These are phyloP conservation scores for Choloepus didactylus DNA, from an alignment of 2,797 vertebrate species.

Conservation along the genomic window DNA sequence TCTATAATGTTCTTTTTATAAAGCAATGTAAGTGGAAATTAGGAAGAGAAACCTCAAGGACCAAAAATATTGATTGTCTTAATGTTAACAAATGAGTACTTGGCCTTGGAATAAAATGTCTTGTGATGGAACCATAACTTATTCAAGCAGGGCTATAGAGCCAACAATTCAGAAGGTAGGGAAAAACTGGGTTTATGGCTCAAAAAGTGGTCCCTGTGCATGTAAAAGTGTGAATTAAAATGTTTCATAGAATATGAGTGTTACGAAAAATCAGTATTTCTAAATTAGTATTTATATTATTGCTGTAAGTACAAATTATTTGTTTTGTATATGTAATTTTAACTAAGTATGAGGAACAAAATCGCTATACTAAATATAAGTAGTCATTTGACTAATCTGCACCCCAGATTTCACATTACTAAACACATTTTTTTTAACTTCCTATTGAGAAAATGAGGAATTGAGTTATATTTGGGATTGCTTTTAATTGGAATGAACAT, in stretches of 20 bases:
- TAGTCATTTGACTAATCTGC: slow-evolving; percentile 1
- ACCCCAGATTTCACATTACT: not conserved
- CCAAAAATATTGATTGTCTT: not conserved
- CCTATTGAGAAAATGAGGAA: not conserved
- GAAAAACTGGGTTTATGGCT: not conserved
- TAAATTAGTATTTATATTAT: not conserved
- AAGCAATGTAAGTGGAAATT: not conserved
- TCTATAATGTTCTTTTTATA: not conserved
- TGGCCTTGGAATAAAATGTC: not conserved
- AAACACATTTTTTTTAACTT: not conserved
- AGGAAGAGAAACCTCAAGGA: not conserved
- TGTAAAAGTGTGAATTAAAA: not conserved
- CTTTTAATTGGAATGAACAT: not conserved
- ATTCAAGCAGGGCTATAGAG: not conserved
- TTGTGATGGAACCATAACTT: not conserved
- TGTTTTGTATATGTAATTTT: not conserved
- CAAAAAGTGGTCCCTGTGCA: not conserved
- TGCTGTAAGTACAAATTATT: not conserved
- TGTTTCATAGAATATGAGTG: not conserved
- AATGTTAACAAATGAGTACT: not conserved
- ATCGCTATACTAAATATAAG: not conserved
- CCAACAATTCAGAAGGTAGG: not conserved
- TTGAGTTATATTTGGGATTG: not conserved
- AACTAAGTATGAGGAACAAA: not conserved
- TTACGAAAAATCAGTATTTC: not conserved